Conservation (phyloP, 1,140 invertebrate species). For the Drosophila elegans region DNA sequence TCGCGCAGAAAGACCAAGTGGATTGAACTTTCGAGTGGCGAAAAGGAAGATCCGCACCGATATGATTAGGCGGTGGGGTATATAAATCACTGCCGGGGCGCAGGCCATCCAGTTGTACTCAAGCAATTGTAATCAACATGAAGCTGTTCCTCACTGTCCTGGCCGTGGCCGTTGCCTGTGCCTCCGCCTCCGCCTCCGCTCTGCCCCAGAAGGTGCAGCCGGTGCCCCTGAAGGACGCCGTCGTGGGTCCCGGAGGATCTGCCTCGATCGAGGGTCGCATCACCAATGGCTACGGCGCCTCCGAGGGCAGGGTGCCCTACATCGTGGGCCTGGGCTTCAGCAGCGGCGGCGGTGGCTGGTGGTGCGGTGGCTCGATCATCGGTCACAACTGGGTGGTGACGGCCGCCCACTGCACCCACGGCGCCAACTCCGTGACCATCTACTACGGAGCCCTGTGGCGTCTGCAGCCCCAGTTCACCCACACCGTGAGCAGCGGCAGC, state of each 20-base stretch:
- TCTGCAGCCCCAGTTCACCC: slow-evolving; percentile 54
- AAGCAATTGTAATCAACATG: slow-evolving; percentile 12
- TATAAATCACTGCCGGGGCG: slow-evolving; percentile 20
- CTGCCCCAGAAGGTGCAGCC: slow-evolving; percentile 25
- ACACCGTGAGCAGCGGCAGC: slow-evolving; percentile 18
- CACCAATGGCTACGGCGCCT: slow-evolving; percentile 17
- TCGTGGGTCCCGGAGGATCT: slow-evolving; percentile 1
- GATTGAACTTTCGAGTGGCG: slow-evolving; percentile 22
- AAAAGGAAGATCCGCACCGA: slow-evolving; percentile 8
- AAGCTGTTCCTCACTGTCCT: slow-evolving; percentile 38
- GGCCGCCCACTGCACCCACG: slow-evolving; percentile 34
- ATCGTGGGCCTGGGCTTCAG: slow-evolving; percentile 31
- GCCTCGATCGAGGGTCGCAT: slow-evolving; percentile 26
- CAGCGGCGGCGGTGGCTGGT: slow-evolving; percentile 29
- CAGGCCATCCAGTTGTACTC: slow-evolving; percentile 21
- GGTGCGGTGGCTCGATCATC: slow-evolving; percentile 33
- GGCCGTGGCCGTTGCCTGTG: slow-evolving; percentile 29
- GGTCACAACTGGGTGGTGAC: slow-evolving; percentile 26
- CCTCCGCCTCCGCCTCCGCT: slow-evolving; percentile 4
- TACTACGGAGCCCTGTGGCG: slow-evolving; percentile 57
- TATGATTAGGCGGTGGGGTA: slow-evolving; percentile 13
- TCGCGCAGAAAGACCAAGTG: background rate
- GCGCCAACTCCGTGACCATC: slow-evolving; percentile 39
- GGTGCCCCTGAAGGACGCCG: slow-evolving; percentile 31
- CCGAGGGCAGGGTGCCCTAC: slow-evolving; percentile 31